Percentiles rank a stretch among this genome's conserved stretches.
phyloP scores from a whole-genome alignment of 2,113 vertebrate species.

The Chaenogobius annularis region DNA sequence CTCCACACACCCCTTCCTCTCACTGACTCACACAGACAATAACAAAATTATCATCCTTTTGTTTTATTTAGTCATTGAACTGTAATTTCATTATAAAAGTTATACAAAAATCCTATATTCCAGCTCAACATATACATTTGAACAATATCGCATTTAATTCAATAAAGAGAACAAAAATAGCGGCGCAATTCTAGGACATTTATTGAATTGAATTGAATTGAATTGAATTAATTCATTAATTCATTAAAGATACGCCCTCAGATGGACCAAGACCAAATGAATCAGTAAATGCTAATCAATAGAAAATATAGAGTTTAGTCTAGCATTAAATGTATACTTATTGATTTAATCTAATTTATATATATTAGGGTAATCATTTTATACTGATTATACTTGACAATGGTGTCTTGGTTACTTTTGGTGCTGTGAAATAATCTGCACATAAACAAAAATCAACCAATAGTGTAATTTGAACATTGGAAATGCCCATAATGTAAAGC shows the following conservation, averaged over 20 bases:
- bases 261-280: slow-evolving; percentile 1
- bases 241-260: too few species aligned
- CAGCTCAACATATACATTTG: not conserved
- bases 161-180: slow-evolving; percentile 4
- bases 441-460: not conserved
- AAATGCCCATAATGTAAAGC: slow-evolving; percentile 60
- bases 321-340: not conserved
- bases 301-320: not conserved
- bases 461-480: slow-evolving; percentile 43
- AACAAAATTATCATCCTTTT: not conserved
- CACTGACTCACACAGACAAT: not conserved
- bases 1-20: too few species aligned
- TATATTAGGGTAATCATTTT: not conserved
- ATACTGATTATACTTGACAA: not conserved
- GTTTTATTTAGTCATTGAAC: slow-evolving; percentile 46
- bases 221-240: too few species aligned
- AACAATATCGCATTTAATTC: too few species aligned
- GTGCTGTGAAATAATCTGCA: not conserved
- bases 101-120: slow-evolving; percentile 25
- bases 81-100: slow-evolving; percentile 41
- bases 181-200: slow-evolving; percentile 5
- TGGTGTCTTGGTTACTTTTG: not conserved
- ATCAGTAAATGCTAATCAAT: slow-evolving; percentile 2
- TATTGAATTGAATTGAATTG: not conserved
- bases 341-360: not conserved